phyloP scores from a whole-genome alignment of 2,888 invertebrate species.

The Chymomyza fuscimana region DNA sequence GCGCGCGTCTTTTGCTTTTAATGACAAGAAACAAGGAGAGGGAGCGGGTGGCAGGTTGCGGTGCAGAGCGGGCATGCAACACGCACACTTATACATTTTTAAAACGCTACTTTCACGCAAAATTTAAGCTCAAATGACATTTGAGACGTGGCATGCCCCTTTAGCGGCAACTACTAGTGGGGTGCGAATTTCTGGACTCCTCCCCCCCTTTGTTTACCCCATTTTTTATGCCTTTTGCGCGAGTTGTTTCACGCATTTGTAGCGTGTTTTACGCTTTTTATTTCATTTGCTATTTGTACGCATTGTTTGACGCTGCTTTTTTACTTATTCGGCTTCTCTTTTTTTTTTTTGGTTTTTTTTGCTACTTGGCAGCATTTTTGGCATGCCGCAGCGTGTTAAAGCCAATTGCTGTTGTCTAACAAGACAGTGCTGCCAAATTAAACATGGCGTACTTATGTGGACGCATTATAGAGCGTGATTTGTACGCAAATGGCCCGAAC shows the following conservation, averaged over 20 bases:
- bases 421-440: slow-evolving; percentile 58
- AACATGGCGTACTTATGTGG: slow-evolving; percentile 38
- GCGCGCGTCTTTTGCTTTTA: slow-evolving; percentile 66
- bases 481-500: neutral
- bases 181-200: slow-evolving; percentile 7
- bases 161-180: neutral
- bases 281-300: neutral
- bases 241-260: neutral
- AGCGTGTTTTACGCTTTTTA: neutral
- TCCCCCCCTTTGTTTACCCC: neutral
- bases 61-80: neutral
- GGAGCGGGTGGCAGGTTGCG: neutral
- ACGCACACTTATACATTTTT: slow-evolving; percentile 49
- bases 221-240: slow-evolving; percentile 13
- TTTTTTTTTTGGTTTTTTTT: neutral
- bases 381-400: neutral
- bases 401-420: slow-evolving; percentile 38
- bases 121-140: slow-evolving; percentile 74
- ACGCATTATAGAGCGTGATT: neutral
- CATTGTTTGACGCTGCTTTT: no score
- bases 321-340: no score
- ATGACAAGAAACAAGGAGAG: slow-evolving; percentile 42
- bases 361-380: slow-evolving; percentile 23
- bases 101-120: slow-evolving; percentile 74
- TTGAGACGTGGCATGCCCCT: slow-evolving; percentile 42